phyloP scores from a whole-genome alignment of 2,113 vertebrate genomes.

The Calypte anna region DNA sequence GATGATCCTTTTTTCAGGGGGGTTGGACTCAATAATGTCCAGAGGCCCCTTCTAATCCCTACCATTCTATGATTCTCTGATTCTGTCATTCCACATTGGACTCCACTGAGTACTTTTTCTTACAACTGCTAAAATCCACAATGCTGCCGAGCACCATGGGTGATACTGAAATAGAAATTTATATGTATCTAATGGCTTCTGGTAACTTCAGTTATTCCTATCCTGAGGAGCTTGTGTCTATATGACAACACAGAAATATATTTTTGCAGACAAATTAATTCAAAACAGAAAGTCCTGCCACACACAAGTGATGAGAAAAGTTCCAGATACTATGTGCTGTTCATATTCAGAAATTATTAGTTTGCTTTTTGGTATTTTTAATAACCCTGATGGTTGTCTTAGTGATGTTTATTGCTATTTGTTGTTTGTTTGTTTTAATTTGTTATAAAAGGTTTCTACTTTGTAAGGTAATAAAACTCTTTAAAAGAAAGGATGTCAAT shows the following conservation, averaged over 20 bases:
- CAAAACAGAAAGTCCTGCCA: background rate
- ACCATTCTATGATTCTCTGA: no score
- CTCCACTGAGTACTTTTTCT: background rate
- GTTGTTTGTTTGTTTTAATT: background rate
- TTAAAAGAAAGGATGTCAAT: background rate
- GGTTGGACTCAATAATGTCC: no score
- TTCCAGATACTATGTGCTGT: background rate
- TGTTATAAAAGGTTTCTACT: background rate
- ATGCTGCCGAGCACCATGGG: background rate
- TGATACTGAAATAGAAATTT: background rate
- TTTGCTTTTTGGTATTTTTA: background rate
- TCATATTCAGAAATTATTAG: background rate
- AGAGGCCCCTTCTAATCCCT: no score
- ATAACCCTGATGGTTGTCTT: background rate
- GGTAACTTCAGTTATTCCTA: background rate
- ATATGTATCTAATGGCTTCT: background rate
- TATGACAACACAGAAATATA: background rate
- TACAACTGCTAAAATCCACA: background rate
- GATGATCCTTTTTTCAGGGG: no score
- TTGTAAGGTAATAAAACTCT: background rate
- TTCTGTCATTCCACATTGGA: background rate
- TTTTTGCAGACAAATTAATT: background rate
- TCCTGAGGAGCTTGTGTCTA: background rate
- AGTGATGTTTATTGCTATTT: background rate
- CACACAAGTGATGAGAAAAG: background rate